A percentile compares a stretch with the other conserved stretches of the same genome.
Conservation (phyloP, 2,113 vertebrate species). For the Scomber scombrus region DNA sequence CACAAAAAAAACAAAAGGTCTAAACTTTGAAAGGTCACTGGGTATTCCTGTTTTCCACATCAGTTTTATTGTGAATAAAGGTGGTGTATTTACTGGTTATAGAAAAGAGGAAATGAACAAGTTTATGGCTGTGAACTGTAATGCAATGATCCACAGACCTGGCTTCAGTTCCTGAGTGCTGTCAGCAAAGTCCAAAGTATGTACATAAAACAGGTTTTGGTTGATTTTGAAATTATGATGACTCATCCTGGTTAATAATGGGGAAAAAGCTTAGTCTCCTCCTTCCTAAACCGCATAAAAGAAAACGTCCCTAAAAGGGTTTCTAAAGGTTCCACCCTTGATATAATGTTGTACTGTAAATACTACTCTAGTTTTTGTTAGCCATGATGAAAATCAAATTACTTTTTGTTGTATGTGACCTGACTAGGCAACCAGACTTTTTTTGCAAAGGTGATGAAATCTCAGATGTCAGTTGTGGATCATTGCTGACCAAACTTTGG, state of each 20-base stretch:
- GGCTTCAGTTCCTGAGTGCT: slow-evolving; percentile 82
- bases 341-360: slow-evolving; percentile 69
- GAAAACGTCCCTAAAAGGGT: slow-evolving; percentile 67
- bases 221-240: slow-evolving; percentile 84
- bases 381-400: slow-evolving; percentile 40
- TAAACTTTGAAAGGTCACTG: slow-evolving; percentile 47
- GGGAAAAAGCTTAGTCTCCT: slow-evolving; percentile 74
- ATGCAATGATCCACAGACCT: slow-evolving; percentile 69
- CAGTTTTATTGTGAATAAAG: slow-evolving; percentile 43
- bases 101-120: slow-evolving; percentile 84
- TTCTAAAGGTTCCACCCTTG: slow-evolving; percentile 70
- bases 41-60: slow-evolving; percentile 40
- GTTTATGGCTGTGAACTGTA: slow-evolving; percentile 82
- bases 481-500: slow-evolving; percentile 23
- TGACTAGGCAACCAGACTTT: slow-evolving; percentile 16
- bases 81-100: slow-evolving; percentile 59
- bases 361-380: slow-evolving; percentile 48
- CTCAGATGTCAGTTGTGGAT: slow-evolving; percentile 24
- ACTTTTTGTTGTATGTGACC: slow-evolving; percentile 35
- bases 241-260: slow-evolving; percentile 82
- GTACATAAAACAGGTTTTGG: slow-evolving; percentile 87
- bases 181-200: slow-evolving; percentile 81
- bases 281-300: slow-evolving; percentile 74
- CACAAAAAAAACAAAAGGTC: slow-evolving; percentile 33
- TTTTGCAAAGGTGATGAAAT: slow-evolving; percentile 32